A percentile compares a stretch with the other conserved stretches of the same genome.
phyloP scores from a whole-genome alignment of 2,888 invertebrate species.

The Lysandra bellargus region DNA sequence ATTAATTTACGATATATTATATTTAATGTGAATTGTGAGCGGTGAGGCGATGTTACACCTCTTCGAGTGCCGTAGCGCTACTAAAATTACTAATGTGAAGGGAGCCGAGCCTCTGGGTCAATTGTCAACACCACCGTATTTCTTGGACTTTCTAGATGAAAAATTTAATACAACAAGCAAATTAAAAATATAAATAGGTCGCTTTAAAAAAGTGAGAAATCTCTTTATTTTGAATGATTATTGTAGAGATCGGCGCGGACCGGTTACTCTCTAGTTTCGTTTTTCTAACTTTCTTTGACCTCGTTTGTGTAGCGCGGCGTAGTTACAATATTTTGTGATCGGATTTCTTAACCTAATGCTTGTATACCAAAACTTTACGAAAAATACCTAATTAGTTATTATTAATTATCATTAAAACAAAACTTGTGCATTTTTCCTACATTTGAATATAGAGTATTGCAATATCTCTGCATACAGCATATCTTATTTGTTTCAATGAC shows the following conservation, averaged over 20 bases:
- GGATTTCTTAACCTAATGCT: conserved; percentile 44
- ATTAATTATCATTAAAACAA: too few relatives aligned
- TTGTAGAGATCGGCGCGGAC: conserved; percentile 32
- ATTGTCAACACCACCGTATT: conserved; percentile 36
- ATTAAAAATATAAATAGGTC: conserved; percentile 40
- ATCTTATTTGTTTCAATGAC: too few relatives aligned
- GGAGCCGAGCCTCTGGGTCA: neutral
- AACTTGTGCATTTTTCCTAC: too few relatives aligned
- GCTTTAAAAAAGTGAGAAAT: conserved; percentile 40
- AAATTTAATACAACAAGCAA: conserved; percentile 32
- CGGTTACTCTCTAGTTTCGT: conserved; percentile 59
- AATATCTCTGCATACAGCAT: too few relatives aligned
- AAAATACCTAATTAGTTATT: neutral
- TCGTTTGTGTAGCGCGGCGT: conserved; percentile 47
- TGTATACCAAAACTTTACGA: neutral
- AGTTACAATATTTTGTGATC: conserved; percentile 38
- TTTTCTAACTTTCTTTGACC: conserved; percentile 78
- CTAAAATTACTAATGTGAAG: conserved; percentile 5
- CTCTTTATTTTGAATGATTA: conserved; percentile 15
- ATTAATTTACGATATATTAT: neutral
- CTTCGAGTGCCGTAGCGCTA: neutral
- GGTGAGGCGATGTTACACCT: neutral
- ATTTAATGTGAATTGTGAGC: neutral
- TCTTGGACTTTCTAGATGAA: conserved; percentile 46
- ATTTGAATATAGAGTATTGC: too few relatives aligned